phyloP scores from a whole-genome alignment of 1,140 invertebrate genomes.

The Ephestia elutella region DNA sequence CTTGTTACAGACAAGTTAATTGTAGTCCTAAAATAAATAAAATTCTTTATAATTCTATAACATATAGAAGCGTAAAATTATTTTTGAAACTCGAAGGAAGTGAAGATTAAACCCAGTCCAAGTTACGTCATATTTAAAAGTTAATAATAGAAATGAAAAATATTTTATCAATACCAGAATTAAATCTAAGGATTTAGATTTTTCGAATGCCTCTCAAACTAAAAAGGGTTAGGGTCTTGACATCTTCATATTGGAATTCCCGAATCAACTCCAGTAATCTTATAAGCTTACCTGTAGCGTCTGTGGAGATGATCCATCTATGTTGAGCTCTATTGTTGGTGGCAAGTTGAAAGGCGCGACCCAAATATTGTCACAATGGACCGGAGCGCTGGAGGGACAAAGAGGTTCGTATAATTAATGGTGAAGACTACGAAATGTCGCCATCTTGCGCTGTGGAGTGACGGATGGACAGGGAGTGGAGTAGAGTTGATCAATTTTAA shows the following conservation, averaged over 20 bases:
- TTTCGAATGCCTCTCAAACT: background rate
- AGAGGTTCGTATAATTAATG: constrained; percentile 68
- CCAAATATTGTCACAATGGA: constrained; percentile 69
- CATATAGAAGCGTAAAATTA: too few relatives aligned
- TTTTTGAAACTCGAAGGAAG: too few relatives aligned
- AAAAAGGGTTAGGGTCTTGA: background rate
- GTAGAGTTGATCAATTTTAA: constrained; percentile 16
- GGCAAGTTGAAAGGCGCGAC: constrained; percentile 55
- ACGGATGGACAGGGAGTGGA: constrained; percentile 17
- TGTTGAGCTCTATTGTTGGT: constrained; percentile 47
- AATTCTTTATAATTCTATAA: too few relatives aligned
- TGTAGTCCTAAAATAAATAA: too few relatives aligned
- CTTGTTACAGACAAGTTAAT: too few relatives aligned
- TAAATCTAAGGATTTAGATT: too few relatives aligned
- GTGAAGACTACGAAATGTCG: constrained; percentile 61
- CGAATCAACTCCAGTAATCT: constrained; percentile 21
- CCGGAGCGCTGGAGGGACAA: constrained; percentile 53
- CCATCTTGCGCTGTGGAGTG: constrained; percentile 40
- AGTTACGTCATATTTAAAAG: too few relatives aligned
- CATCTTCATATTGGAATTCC: constrained; percentile 5
- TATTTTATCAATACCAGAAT: too few relatives aligned
- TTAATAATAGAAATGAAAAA: too few relatives aligned
- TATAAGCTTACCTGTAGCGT: constrained; percentile 37
- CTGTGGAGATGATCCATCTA: constrained; percentile 58
- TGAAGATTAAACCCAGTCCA: too few relatives aligned